Base-by-base conservation (phyloP, 2,797 vertebrate genomes). In the Gallinago solitaria region DNA sequence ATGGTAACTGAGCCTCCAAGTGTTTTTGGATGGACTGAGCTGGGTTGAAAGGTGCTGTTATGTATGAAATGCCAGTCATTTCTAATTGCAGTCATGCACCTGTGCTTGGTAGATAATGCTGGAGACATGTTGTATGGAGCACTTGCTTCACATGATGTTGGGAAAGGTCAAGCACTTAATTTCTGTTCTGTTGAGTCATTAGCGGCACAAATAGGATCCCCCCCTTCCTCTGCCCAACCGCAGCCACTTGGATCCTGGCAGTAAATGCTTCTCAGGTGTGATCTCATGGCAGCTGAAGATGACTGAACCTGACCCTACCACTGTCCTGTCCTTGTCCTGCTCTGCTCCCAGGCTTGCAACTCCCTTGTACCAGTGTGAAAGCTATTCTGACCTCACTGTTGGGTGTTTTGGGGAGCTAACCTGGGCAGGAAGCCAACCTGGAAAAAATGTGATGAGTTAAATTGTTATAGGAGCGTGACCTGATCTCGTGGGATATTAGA, bases 61-160 rank as follows among this genome's bases (percentile, higher is more conserved):
- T 59, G 59, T 90, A 27, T 14, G 28, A 95, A 94, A 84, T 92
- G 81, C 63, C 0, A 0, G 64, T 84, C 57, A 93, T 76, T 92
- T 96, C 94, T 95, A 96, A 96, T 96, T 96, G 94, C 83, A 83
- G 90, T 91, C 41, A 0, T 95, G 94, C 94, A 95, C 96, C 94
- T 96, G 96, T 93, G 95, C 83, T 60, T 80, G 83, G 71, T 91
- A 88, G 81, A 87, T 93, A 96, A 87, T 83, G 89, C 89, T 63
- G 64, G 71, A 91, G 69, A 43, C 1, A 0, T 47, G 68, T 96
- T 67, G 28, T 69, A 88, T 9, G 63, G 87, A 82, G 79, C 53
- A 75, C 90, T 92, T 84, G 87, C 90, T 95, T 96, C 87, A 86
- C 76, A 17, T 96, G 83, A 89, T 89, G 69, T 56, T 69, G 51